A percentile compares a stretch with the other conserved stretches of the same genome.
Conservation (phyloP, 2,797 vertebrate species). For the Sebastes vulpes region DNA sequence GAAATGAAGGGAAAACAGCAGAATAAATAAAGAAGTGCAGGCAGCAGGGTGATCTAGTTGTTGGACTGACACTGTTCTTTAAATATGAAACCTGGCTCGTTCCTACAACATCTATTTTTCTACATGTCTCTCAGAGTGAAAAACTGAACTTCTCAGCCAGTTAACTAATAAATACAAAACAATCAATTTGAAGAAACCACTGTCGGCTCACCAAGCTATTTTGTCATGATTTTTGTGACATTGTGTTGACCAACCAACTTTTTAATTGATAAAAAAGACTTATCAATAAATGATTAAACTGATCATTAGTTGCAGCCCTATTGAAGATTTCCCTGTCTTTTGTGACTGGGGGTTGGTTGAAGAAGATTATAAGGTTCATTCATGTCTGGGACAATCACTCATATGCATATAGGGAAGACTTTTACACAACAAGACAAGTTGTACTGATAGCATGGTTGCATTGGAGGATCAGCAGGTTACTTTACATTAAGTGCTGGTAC, state of each 20-base stretch:
- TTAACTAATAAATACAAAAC: background rate
- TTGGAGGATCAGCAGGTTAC: background rate
- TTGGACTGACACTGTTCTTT: background rate
- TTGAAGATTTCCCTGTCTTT: background rate
- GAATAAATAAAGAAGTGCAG: background rate
- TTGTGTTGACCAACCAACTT: background rate
- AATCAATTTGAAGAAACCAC: background rate
- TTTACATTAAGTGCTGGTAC: background rate
- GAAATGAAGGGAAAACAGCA: background rate
- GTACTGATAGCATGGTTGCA: background rate
- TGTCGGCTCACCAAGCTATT: background rate
- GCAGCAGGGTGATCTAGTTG: background rate
- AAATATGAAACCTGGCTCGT: background rate
- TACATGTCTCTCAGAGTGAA: background rate
- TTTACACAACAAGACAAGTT: background rate
- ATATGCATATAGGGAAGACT: background rate
- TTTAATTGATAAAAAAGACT: background rate
- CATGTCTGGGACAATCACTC: background rate
- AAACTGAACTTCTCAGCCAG: background rate
- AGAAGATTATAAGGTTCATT: background rate
- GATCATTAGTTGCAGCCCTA: background rate
- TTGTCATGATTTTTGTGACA: background rate
- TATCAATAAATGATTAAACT: background rate
- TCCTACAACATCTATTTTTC: background rate
- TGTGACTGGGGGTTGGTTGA: background rate